These are phyloP conservation scores for Brachionus angularis DNA, from an alignment of 1,140 invertebrate species.

Conservation along the genomic window DNA sequence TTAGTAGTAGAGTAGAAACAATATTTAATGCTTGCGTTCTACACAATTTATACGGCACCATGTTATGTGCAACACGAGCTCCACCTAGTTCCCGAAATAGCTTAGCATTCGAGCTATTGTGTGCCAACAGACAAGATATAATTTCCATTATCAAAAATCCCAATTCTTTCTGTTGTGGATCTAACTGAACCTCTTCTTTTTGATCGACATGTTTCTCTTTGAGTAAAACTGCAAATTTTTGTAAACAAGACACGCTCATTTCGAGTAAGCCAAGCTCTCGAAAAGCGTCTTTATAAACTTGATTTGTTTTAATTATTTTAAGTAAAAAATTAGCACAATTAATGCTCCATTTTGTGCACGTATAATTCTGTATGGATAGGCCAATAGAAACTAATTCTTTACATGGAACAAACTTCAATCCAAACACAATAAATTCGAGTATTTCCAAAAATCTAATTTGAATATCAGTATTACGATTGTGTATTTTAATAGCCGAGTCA, in stretches of 20 bases:
- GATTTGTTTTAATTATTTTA: conserved; percentile 77
- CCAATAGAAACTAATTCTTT: conserved; percentile 95
- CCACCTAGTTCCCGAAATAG: conserved; percentile 87
- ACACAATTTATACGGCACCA: conserved; percentile 79
- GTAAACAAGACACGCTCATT: conserved; percentile 88
- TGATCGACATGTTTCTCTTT: conserved; percentile 65
- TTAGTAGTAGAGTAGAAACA: conserved; percentile 77
- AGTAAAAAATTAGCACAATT: conserved; percentile 81
- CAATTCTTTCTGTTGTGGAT: conserved; percentile 63
- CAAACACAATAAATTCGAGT: conserved; percentile 90
- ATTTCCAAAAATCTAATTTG: conserved; percentile 84
- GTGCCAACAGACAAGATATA: conserved; percentile 71
- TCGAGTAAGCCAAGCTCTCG: conserved; percentile 94
- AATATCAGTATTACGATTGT: conserved; percentile 79
- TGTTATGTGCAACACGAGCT: conserved; percentile 79
- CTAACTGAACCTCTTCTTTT: conserved; percentile 47
- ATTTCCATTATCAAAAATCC: conserved; percentile 81
- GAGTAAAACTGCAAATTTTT: conserved; percentile 73
- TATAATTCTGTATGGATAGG: conserved; percentile 64
- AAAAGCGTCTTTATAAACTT: conserved; percentile 93
- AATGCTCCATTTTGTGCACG: conserved; percentile 67
- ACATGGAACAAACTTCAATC: conserved; percentile 95
- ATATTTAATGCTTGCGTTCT: conserved; percentile 71
- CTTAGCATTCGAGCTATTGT: conserved; percentile 75
- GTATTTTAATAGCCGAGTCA: conserved; percentile 65